A percentile compares a stretch with the other conserved stretches of the same genome.
Evolutionary conservation across 2,113 vertebrate species (phyloP).

Genomic region (Hystrix brachyura): DNA sequence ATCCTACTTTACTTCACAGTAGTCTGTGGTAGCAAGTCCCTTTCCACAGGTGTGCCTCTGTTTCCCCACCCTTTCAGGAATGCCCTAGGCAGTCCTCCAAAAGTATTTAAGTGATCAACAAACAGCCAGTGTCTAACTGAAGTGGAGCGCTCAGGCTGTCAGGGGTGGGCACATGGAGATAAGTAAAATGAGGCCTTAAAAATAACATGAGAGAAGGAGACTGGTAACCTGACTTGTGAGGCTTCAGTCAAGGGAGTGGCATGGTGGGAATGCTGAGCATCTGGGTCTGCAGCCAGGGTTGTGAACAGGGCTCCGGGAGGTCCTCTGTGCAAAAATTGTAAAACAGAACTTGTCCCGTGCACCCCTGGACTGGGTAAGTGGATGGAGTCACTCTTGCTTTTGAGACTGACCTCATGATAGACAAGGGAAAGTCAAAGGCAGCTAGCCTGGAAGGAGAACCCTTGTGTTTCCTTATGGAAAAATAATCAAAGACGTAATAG

Average conservation of each 20-base stretch:
- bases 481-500: neutral
- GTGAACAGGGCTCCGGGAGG: neutral
- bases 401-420: neutral
- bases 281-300: neutral
- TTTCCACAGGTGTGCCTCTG: neutral
- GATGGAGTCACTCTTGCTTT: neutral
- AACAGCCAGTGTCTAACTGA: neutral
- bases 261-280: no score
- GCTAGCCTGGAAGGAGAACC: neutral
- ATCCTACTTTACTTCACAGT: neutral
- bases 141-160: neutral
- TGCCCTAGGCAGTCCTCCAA: neutral
- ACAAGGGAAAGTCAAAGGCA: neutral
- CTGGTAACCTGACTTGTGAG: neutral
- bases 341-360: neutral
- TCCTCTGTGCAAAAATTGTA: neutral
- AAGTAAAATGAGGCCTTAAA: neutral
- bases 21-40: neutral
- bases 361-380: neutral
- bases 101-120: neutral
- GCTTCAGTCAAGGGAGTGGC: no score
- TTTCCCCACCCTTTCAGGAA: neutral
- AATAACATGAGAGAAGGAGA: neutral
- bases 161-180: neutral
- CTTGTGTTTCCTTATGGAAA: neutral